A percentile compares a stretch with the other conserved stretches of the same genome.
Evolutionary conservation across 2,888 invertebrate genomes (phyloP).

Genomic region (Rambutsinella grinnellia): DNA sequence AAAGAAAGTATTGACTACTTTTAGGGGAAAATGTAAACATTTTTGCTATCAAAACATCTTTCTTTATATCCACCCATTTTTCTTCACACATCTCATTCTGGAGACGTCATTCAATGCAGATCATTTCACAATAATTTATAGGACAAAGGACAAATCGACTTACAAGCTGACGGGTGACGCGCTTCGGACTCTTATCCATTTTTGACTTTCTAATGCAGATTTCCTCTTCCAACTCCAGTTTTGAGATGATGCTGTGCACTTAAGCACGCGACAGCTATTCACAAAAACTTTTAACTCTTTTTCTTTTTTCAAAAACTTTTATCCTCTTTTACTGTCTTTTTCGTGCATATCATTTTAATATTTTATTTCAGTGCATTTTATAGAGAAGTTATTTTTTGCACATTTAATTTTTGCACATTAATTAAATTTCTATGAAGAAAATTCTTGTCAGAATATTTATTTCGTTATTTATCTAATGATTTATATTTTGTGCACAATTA

Average conservation of each 20-base stretch:
- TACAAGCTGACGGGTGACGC: constrained; percentile 64
- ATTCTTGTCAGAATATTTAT: no score
- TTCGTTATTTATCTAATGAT: no score
- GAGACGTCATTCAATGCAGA: background rate
- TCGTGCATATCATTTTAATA: background rate
- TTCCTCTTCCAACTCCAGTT: constrained; percentile 46
- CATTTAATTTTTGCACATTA: no score
- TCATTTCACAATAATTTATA: no score
- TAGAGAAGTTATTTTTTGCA: background rate
- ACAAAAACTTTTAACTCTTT: background rate
- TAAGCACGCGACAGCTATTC: background rate
- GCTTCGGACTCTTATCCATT: constrained; percentile 62
- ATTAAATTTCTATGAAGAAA: no score
- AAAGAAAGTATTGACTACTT: no score
- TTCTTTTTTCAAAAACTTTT: no score
- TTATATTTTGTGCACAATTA: no score
- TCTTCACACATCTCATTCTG: no score
- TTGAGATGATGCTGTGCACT: background rate
- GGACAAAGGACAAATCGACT: constrained; percentile 12
- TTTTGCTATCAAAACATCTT: background rate
- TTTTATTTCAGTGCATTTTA: background rate
- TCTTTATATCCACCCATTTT: background rate
- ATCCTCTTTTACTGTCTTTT: background rate
- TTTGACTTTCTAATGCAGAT: constrained; percentile 47
- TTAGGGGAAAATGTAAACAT: no score